phyloP scores from a whole-genome alignment of 2,797 vertebrate species.

The Sylvilagus floridanus region DNA sequence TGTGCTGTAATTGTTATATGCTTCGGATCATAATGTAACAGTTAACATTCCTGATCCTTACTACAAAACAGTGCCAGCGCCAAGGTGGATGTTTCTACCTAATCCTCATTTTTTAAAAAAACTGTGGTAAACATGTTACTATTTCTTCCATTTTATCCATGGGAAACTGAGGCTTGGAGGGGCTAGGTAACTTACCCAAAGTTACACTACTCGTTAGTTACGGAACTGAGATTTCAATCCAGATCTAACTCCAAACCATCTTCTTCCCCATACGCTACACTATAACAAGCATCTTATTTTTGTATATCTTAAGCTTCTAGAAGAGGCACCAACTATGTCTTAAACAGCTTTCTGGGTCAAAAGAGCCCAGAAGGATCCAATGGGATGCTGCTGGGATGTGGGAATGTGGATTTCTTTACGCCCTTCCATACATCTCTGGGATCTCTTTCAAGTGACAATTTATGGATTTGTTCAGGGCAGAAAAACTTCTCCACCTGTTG shows the following conservation, averaged over 20 bases:
- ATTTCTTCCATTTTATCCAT: neutral
- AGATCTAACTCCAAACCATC: neutral
- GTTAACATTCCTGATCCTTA: neutral
- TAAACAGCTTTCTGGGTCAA: neutral
- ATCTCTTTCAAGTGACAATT: neutral
- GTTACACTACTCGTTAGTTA: neutral
- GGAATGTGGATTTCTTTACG: neutral
- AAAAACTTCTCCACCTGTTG: neutral
- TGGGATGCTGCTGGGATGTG: neutral
- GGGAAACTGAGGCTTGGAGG: neutral
- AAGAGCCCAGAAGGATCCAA: neutral
- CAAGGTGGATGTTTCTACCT: neutral
- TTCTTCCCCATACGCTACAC: rapidly evolving
- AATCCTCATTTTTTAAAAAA: neutral
- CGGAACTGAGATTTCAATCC: neutral
- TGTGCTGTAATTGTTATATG: neutral
- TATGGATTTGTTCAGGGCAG: neutral
- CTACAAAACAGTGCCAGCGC: neutral
- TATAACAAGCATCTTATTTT: rapidly evolving
- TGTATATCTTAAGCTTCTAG: neutral
- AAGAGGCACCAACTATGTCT: neutral
- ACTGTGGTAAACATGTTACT: neutral
- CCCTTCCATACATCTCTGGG: neutral
- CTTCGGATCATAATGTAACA: neutral
- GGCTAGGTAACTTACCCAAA: neutral